Conservation (phyloP, 1,140 invertebrate genomes). For the Gerris buenoi region DNA sequence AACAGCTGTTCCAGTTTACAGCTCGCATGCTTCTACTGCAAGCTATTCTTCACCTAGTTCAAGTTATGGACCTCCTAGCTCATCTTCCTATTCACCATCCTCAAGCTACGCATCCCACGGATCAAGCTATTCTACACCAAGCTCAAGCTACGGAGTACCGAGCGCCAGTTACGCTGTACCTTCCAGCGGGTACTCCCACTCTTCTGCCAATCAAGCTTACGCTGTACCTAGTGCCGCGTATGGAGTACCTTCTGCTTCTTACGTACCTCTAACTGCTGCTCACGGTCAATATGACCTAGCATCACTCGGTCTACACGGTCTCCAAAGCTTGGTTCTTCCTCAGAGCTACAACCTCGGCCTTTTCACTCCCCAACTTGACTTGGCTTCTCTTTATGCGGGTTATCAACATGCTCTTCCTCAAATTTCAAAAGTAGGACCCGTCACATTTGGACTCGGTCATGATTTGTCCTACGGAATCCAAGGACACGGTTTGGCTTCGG, state of each 20-base stretch:
- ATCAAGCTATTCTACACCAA: neutral
- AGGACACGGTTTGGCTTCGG: neutral
- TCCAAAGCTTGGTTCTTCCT: neutral
- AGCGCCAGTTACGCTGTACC: neutral
- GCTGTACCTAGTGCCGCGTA: neutral
- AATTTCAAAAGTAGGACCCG: neutral
- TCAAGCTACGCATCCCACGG: neutral
- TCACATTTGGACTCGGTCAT: neutral
- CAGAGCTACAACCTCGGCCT: neutral
- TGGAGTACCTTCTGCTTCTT: neutral
- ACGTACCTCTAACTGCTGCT: neutral
- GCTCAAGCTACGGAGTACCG: neutral
- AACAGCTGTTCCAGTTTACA: neutral
- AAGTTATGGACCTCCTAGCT: neutral
- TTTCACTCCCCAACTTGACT: neutral
- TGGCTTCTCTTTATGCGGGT: neutral
- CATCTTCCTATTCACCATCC: neutral
- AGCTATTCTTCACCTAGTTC: neutral
- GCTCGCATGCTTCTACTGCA: neutral
- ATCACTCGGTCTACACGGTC: neutral
- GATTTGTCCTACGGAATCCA: neutral
- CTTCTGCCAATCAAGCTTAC: neutral
- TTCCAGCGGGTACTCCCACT: too few species aligned
- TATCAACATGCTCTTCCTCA: neutral
- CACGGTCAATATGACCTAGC: neutral